These are phyloP conservation scores for Microcebus tavaratra DNA, from an alignment of 2,113 vertebrate genomes.

Conservation along the genomic window DNA sequence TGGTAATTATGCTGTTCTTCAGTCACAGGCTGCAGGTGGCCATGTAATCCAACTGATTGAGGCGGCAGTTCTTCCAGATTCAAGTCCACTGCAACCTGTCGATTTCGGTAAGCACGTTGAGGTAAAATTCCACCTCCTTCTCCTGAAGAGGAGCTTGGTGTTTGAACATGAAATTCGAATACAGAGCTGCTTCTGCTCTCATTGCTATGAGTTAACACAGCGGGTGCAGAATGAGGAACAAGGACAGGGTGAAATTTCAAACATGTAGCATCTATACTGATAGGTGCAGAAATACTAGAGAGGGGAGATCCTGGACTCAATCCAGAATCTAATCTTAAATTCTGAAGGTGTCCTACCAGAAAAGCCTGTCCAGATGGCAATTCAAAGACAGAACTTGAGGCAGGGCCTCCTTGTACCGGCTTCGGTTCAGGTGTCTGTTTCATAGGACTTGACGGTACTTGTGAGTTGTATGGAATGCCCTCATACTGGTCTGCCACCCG, in stretches of 20 bases:
- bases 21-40: constrained; percentile 95
- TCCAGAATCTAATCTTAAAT: constrained; percentile 87
- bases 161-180: constrained; percentile 94
- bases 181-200: constrained; percentile 88
- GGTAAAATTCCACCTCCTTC: constrained; percentile 86
- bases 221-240: constrained; percentile 93
- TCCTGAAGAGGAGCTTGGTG: constrained; percentile 85
- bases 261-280: constrained; percentile 84
- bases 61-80: constrained; percentile 88
- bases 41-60: constrained; percentile 81
- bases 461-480: constrained; percentile 80
- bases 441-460: constrained; percentile 77
- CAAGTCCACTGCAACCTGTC: constrained; percentile 92
- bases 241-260: constrained; percentile 90
- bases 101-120: constrained; percentile 88
- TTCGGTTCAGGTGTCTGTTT: constrained; percentile 86
- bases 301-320: constrained; percentile 83
- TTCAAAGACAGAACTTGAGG: constrained; percentile 90
- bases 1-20: constrained; percentile 91
- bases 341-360: constrained; percentile 88
- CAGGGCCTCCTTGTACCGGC: constrained; percentile 81
- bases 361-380: constrained; percentile 89
- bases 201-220: constrained; percentile 88
- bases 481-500: constrained; percentile 86
- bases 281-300: constrained; percentile 84